These are phyloP conservation scores for Ferrisia virgata DNA, from an alignment of 2,888 invertebrate genomes.

Conservation along the genomic window DNA sequence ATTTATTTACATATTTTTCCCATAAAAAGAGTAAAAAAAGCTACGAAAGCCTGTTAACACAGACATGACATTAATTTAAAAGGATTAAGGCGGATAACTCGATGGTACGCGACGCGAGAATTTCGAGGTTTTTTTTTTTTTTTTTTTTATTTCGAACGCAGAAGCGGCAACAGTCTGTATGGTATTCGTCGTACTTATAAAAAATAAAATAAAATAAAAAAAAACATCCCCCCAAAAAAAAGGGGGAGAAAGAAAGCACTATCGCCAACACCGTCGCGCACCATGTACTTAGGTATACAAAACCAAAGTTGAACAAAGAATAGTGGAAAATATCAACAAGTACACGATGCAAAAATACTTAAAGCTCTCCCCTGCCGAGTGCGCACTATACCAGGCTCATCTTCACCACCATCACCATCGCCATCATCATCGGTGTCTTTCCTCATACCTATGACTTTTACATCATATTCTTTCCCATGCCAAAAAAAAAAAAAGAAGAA, in stretches of 20 bases:
- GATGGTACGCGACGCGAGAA: constrained; percentile 30
- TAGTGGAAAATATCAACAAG: constrained; percentile 39
- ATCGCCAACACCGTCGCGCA: background rate
- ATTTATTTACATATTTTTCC: constrained; percentile 41
- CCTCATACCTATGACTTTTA: no score
- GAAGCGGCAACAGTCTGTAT: no score
- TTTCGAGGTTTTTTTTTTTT: constrained; percentile 27
- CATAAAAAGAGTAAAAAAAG: constrained; percentile 37
- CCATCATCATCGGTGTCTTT: no score
- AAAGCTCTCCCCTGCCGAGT: background rate
- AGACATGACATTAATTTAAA: constrained; percentile 45
- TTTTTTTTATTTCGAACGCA: background rate
- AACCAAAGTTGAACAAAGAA: background rate
- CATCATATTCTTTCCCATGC: no score
- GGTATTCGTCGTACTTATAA: background rate
- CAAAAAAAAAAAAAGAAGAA: no score
- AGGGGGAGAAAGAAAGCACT: background rate
- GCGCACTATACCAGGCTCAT: background rate
- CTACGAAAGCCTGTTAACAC: constrained; percentile 38
- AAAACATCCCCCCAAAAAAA: background rate
- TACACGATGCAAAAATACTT: constrained; percentile 15
- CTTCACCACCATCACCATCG: background rate
- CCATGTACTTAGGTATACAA: background rate
- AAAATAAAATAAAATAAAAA: no score
- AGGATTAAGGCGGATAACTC: constrained; percentile 33